Conservation (phyloP, 2,797 vertebrate species). For the Pseudotriccus pelzelni region DNA sequence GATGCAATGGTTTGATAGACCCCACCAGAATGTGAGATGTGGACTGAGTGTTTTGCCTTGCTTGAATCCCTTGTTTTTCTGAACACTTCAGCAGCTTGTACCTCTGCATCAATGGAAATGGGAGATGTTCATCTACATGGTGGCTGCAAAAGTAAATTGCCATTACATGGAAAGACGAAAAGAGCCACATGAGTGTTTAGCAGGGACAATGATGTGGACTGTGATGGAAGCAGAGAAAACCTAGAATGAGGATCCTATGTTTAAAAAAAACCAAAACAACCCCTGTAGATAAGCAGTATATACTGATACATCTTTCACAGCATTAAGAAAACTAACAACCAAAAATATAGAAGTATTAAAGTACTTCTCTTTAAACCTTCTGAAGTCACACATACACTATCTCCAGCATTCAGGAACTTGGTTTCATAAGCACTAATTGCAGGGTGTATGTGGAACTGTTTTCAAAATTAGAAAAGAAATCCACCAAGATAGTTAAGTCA, state of each 20-base stretch:
- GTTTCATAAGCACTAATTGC: neutral
- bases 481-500: neutral
- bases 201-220: neutral
- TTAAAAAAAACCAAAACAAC: neutral
- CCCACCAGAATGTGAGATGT: neutral
- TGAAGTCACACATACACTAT: neutral
- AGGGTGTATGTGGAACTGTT: neutral
- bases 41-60: neutral
- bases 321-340: neutral
- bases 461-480: neutral
- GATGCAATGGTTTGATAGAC: fast-evolving
- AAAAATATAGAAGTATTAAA: neutral
- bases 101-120: neutral
- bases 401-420: neutral
- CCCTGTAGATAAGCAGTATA: neutral
- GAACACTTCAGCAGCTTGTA: neutral
- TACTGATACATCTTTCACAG: neutral
- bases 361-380: neutral
- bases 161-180: neutral
- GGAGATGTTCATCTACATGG: neutral
- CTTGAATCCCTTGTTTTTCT: neutral
- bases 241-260: neutral
- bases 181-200: neutral
- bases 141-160: neutral
- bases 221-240: neutral